Evolutionary conservation across 2,797 vertebrate genomes (phyloP).

Genomic region (Brachyalestes nurse): DNA sequence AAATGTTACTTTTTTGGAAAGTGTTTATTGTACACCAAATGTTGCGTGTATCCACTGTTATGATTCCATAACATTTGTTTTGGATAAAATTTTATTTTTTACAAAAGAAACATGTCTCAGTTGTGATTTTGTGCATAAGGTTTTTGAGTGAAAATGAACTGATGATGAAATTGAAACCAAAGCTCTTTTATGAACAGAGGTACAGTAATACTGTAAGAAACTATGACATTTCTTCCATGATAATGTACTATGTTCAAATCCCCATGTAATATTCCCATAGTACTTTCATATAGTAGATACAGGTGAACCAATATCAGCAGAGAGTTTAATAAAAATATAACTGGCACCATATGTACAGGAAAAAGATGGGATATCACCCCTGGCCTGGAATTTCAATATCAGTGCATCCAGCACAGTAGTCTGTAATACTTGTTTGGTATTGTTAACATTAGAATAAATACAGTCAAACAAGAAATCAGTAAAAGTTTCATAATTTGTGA

Average conservation of each 20-base stretch:
- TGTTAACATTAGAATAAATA: no score
- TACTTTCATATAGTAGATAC: neutral
- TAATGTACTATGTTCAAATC: no score
- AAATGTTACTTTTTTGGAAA: slow-evolving; percentile 4
- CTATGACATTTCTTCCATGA: no score
- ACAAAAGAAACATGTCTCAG: neutral
- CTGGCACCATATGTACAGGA: no score
- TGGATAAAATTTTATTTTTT: slow-evolving; percentile 52
- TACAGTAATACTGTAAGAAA: neutral
- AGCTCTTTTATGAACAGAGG: neutral
- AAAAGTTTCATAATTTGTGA: no score
- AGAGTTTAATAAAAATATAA: no score
- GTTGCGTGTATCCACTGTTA: neutral
- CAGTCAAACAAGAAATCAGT: no score
- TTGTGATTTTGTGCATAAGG: slow-evolving; percentile 6
- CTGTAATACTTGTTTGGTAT: no score
- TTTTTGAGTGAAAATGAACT: neutral
- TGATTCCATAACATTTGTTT: slow-evolving; percentile 6
- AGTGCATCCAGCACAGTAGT: no score
- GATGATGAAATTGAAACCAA: neutral
- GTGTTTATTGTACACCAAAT: neutral
- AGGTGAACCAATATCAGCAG: no score
- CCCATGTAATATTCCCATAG: neutral
- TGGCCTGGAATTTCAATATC: no score
- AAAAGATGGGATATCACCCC: no score